Percentiles rank a stretch among this genome's conserved stretches.
Conservation (phyloP, 2,113 vertebrate species). For the Campylorhamphus procurvoides region DNA sequence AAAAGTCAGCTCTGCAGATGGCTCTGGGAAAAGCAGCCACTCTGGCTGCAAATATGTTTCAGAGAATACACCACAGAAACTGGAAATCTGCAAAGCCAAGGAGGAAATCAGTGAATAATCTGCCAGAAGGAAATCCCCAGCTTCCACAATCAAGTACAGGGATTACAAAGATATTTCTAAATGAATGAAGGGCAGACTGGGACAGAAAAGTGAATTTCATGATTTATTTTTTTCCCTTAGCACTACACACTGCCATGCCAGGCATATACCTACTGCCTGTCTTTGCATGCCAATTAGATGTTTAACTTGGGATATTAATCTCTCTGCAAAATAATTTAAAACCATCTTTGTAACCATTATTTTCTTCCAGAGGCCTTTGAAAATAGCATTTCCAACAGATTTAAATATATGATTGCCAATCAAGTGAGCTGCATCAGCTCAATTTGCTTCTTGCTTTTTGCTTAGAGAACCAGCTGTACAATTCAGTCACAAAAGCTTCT, state of each 20-base stretch:
- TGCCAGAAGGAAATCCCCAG: not conserved
- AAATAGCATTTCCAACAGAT: not conserved
- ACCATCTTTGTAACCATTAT: not conserved
- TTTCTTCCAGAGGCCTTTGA: not conserved
- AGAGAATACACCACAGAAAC: not conserved
- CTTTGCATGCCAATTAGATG: not conserved
- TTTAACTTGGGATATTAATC: not conserved
- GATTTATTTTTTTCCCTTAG: not conserved
- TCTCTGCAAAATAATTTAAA: not conserved
- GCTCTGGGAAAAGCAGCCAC: not conserved
- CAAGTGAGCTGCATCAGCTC: not conserved
- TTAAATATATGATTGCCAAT: not conserved
- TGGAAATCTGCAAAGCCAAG: constrained; percentile 10
- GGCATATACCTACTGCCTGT: not conserved
- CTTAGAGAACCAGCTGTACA: not conserved
- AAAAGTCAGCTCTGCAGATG: not conserved
- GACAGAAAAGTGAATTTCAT: not conserved
- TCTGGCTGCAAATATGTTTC: not conserved
- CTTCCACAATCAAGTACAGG: not conserved
- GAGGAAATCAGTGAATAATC: constrained; percentile 22
- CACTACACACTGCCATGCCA: not conserved
- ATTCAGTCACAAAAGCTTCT: not conserved
- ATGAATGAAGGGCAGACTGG: not conserved
- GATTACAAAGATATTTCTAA: constrained; percentile 4
- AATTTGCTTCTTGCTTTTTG: constrained; percentile 5